Conservation (phyloP, 1,140 invertebrate species). For the Papilio machaon region DNA sequence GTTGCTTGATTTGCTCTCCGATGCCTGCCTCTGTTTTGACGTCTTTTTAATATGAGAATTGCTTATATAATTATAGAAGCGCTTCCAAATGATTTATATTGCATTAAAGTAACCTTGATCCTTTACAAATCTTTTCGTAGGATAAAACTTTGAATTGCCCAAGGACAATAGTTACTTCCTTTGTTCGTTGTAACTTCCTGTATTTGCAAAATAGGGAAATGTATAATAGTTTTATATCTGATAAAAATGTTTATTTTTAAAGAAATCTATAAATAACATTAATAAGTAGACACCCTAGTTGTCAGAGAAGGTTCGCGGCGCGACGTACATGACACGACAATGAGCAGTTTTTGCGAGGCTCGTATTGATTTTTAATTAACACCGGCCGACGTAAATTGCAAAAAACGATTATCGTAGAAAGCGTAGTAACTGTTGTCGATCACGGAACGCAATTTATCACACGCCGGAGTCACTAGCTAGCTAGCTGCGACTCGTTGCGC, state of each 20-base stretch:
- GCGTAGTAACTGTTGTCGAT: slow-evolving; percentile 35
- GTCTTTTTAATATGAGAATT: background rate
- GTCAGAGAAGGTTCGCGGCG: slow-evolving; percentile 40
- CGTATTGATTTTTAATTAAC: slow-evolving; percentile 73
- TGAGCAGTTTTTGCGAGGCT: slow-evolving; percentile 58
- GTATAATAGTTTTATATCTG: background rate
- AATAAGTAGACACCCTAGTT: slow-evolving; percentile 2
- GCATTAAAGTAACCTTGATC: background rate
- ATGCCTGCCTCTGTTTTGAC: background rate
- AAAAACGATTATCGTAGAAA: slow-evolving; percentile 40
- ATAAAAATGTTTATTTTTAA: background rate
- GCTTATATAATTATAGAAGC: background rate
- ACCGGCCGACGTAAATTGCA: slow-evolving; percentile 44
- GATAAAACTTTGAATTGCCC: too few relatives aligned
- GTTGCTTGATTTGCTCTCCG: background rate
- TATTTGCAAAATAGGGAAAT: background rate
- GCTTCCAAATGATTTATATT: background rate
- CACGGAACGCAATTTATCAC: slow-evolving; percentile 37
- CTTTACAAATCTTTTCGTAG: background rate
- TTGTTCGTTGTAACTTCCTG: too few relatives aligned
- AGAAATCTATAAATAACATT: background rate
- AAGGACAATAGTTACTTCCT: too few relatives aligned
- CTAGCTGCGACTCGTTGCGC: background rate
- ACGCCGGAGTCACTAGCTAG: background rate
- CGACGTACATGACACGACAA: slow-evolving; percentile 51